Evolutionary conservation across 1,140 invertebrate genomes (phyloP), one percentile per base, ranked within the genome.

Genomic region (Temnothorax nylanderi): DNA sequence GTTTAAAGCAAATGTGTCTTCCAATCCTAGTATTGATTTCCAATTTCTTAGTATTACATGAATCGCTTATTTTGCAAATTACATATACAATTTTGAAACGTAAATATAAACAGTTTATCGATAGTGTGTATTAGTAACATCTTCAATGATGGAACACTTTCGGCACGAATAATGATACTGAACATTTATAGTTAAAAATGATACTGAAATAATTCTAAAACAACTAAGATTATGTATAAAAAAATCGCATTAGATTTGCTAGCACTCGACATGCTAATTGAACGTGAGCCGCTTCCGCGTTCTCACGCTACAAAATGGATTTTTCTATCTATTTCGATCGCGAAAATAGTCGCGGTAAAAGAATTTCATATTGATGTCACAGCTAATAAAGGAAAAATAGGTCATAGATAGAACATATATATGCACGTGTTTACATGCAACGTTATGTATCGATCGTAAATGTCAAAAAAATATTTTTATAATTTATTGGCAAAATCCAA

Each of bases 341-440:
- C n/a, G 34, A 51, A 77, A 32, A 60, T 77, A n/a, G 44, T 16
- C 21, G 21, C 18, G n/a, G 18, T 8, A 21, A 54, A 54, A 47
- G 37, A 41, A 72, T 72, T 71, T 72, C 21, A 32, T 41, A 32
- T 41, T 58, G 64, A 81, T 37, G 26, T 44, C 11, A 10, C n/a
- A 56, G 6, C 56, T 32, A 47, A 44, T 11, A 16, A 65, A 41
- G 44, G n/a, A 85, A 85, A 41, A 75, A 85, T 76, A 51, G 56
- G 56, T 76, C 71, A 18, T 41, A 21, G n/a, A 47, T 69, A 41
- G 16, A 54, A 41, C 13, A 69, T 37, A 64, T 37, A 18, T 51
- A 75, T 21, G 75, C 13, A 11, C 58, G 47, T 81, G 34, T 81
- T 81, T 51, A 16, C 13, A 37, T 37, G 60, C 2, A n/a, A 18